Conservation (phyloP, 2,888 invertebrate species). For the Stegophylla sp. region DNA sequence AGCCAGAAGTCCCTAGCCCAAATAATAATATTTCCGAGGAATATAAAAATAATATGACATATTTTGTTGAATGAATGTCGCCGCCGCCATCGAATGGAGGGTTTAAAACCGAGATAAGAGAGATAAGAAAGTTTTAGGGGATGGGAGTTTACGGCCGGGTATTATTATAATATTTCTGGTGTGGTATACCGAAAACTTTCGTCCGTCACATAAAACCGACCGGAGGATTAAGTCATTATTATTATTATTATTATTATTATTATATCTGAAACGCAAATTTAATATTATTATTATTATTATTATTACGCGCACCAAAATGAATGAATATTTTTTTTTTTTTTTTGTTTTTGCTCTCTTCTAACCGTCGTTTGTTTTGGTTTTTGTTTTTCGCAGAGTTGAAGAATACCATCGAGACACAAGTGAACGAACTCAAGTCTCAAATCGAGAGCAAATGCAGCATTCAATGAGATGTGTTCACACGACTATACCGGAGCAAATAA, state of each 20-base stretch:
- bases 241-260: constrained; percentile 13
- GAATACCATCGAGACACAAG: constrained; percentile 96
- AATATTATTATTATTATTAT: constrained; percentile 5
- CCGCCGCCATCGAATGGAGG: not conserved
- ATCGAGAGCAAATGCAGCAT: constrained; percentile 95
- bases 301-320: no score
- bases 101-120: constrained; percentile 28
- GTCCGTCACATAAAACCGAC: constrained; percentile 7
- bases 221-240: constrained; percentile 19
- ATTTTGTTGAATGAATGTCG: not conserved
- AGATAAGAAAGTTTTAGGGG: constrained; percentile 45
- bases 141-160: not conserved
- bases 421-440: constrained; percentile 94
- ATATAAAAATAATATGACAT: constrained; percentile 26
- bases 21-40: not conserved
- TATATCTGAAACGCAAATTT: constrained; percentile 23
- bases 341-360: constrained; percentile 61
- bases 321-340: constrained; percentile 18
- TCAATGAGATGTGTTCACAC: constrained; percentile 75
- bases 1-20: no score
- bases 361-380: not conserved
- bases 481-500: constrained; percentile 1
- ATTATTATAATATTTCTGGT: constrained; percentile 15
- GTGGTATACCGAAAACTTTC: constrained; percentile 25
- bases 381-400: constrained; percentile 82